Base-by-base conservation (phyloP, 2,888 invertebrate species). In the Argynnis bischoffii region DNA sequence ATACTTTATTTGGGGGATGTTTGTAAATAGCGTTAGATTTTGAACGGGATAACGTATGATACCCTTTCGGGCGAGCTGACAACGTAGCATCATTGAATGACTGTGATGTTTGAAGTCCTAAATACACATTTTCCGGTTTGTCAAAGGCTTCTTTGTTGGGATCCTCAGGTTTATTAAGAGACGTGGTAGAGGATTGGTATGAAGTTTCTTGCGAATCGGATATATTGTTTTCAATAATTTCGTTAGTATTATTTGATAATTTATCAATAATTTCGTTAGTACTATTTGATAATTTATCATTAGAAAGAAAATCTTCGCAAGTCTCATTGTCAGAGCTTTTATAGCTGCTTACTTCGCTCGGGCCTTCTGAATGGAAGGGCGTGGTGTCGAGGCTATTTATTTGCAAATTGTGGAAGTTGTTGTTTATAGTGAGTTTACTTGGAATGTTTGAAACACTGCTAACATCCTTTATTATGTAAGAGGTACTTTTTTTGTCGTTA, bases 241-340 rank as follows among this genome's bases (percentile, higher is more conserved):
- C 71, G 75, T 26, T 26, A 26, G 73, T n/a, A n/a, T n/a, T n/a
- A n/a, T n/a, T n/a, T n/a, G n/a, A n/a, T n/a, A n/a, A n/a, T n/a
- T n/a, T n/a, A n/a, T 77, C 74, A 55, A 70, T 69, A 77, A 75
- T 66, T 71, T 77, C 71, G 75, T 26, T 26, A 26, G 73, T n/a
- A n/a, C n/a, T n/a, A n/a, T n/a, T n/a, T n/a, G n/a, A n/a, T 56
- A 68, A 70, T 70, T 64, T 66, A 56, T 72, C 69, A 61, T 72
- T 66, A 64, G 72, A 66, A 51, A 63, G 31, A 46, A 78, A 75
- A 66, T 85, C 85, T 66, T 85, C 87, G 70, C 74, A 84, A 73
- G 86, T 89, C 80, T 93, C 93, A 76, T 92, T 89, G 78, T 93
- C 93, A 63, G 93, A 93, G 84, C 93, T 93, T 84, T 93, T 93